Conservation (phyloP, 2,888 invertebrate genomes). For the Mesoligia furuncula region DNA sequence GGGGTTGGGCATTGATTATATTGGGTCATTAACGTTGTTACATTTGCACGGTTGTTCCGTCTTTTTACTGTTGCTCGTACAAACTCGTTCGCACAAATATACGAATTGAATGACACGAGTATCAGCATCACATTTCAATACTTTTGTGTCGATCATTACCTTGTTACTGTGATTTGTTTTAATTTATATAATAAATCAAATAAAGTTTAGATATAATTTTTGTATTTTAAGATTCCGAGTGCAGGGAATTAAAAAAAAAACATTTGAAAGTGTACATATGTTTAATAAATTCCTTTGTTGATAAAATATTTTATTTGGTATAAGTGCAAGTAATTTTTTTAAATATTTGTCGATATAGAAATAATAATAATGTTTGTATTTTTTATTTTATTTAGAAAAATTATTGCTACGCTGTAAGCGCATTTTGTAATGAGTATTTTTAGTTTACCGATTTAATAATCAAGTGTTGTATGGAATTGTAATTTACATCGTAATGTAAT, state of each 20-base stretch:
- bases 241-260: constrained; percentile 72
- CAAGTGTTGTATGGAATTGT: constrained; percentile 84
- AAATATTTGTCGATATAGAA: constrained; percentile 61
- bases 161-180: constrained; percentile 89
- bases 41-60: neutral
- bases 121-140: constrained; percentile 80
- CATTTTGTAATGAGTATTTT: constrained; percentile 84
- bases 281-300: constrained; percentile 73
- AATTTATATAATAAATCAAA: constrained; percentile 78
- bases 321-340: constrained; percentile 74
- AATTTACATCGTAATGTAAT: constrained; percentile 73
- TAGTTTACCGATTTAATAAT: constrained; percentile 80
- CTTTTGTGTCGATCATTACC: constrained; percentile 80
- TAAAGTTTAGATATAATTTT: constrained; percentile 73
- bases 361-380: constrained; percentile 66
- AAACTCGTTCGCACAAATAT: constrained; percentile 60
- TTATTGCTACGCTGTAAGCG: constrained; percentile 88
- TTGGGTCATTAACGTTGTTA: neutral
- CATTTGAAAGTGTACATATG: constrained; percentile 68
- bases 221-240: constrained; percentile 80
- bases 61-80: constrained; percentile 30
- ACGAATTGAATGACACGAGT: constrained; percentile 48
- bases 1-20: neutral
- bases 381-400: constrained; percentile 76
- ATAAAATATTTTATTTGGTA: constrained; percentile 73